These are phyloP conservation scores for Eucriotettix oculatus DNA, from an alignment of 2,888 invertebrate species.

Conservation along the genomic window DNA sequence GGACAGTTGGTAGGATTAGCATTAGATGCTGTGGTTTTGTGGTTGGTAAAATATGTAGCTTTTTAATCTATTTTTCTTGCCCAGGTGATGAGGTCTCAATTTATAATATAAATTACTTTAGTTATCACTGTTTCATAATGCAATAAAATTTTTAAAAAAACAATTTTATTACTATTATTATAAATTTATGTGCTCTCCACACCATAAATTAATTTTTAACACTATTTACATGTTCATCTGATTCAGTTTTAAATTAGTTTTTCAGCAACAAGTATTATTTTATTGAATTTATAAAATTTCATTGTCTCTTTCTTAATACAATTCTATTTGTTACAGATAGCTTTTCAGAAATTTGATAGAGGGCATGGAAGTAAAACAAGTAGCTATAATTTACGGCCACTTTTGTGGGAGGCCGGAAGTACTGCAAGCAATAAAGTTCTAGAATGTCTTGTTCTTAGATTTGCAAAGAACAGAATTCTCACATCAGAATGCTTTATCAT, in stretches of 20 bases:
- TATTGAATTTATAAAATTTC: neutral
- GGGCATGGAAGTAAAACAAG: slow-evolving; percentile 37
- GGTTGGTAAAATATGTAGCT: too few relatives aligned
- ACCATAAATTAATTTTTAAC: too few relatives aligned
- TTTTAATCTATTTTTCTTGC: too few relatives aligned
- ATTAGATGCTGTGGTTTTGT: too few relatives aligned
- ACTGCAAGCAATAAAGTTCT: slow-evolving; percentile 60
- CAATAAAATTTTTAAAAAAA: too few relatives aligned
- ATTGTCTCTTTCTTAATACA: neutral
- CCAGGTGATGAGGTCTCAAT: too few relatives aligned
- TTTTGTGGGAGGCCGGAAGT: slow-evolving; percentile 50
- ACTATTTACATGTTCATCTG: neutral
- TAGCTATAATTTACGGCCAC: slow-evolving; percentile 43
- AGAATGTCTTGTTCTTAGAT: slow-evolving; percentile 50
- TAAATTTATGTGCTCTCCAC: too few relatives aligned
- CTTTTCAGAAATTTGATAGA: slow-evolving; percentile 41
- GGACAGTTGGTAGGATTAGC: too few relatives aligned
- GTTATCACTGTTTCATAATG: too few relatives aligned
- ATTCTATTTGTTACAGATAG: slow-evolving; percentile 25
- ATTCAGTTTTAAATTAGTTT: neutral
- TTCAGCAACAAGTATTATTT: neutral
- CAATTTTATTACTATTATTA: too few relatives aligned
- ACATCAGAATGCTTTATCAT: slow-evolving; percentile 44
- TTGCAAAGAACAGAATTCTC: slow-evolving; percentile 39
- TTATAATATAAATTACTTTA: too few relatives aligned